phyloP scores from a whole-genome alignment of 2,888 invertebrate genomes.

The Hanleya hanleyi region DNA sequence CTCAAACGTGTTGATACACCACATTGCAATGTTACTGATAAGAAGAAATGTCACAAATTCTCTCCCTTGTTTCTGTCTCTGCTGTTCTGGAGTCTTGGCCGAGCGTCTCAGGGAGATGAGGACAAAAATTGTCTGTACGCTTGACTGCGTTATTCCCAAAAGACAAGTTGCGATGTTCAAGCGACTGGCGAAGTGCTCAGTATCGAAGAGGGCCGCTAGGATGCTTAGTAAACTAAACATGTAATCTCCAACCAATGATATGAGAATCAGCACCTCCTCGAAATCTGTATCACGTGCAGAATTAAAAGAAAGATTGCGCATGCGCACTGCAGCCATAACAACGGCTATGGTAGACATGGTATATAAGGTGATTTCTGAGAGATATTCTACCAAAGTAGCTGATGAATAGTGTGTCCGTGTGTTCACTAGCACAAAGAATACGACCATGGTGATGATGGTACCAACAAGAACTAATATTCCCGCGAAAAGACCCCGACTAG shows the following conservation, averaged over 20 bases:
- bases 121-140: conserved; percentile 92
- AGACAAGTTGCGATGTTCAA: conserved; percentile 92
- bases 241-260: conserved; percentile 94
- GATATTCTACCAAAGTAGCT: conserved; percentile 92
- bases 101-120: conserved; percentile 92
- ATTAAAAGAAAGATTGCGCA: conserved; percentile 77
- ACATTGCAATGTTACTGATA: conserved; percentile 97
- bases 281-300: conserved; percentile 35
- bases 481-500: conserved; percentile 88
- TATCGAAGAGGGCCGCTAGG: conserved; percentile 89
- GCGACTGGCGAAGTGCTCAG: conserved; percentile 85
- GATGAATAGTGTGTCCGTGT: conserved; percentile 84
- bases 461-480: conserved; percentile 80
- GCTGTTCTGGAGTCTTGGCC: conserved; percentile 91
- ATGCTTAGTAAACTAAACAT: conserved; percentile 94
- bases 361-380: conserved; percentile 91
- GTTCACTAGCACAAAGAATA: conserved; percentile 93
- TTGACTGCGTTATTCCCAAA: conserved; percentile 90
- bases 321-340: conserved; percentile 86
- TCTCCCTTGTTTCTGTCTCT: conserved; percentile 93
- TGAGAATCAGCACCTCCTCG: conserved; percentile 80
- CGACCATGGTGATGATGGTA: conserved; percentile 82
- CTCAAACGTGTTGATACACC: conserved; percentile 96
- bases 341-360: conserved; percentile 90
- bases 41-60: conserved; percentile 96